phyloP scores from a whole-genome alignment of 2,888 invertebrate genomes.

The Hedychridium roseum region DNA sequence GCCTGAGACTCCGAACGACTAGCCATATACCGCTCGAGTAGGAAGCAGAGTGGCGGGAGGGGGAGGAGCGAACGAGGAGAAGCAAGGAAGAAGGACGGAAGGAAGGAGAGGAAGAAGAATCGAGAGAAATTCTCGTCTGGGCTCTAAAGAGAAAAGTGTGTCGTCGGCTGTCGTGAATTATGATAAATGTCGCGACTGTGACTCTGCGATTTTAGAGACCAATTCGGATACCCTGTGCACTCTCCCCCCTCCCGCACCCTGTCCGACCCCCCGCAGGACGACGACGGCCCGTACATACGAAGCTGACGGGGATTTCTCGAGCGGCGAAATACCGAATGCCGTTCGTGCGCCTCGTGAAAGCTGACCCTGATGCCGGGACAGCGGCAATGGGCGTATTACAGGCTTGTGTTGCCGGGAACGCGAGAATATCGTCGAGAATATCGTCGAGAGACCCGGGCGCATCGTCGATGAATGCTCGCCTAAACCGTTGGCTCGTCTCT shows the following conservation, averaged over 20 bases:
- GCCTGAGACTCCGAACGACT: conserved; percentile 45
- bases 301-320: conserved; percentile 7
- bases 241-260: neutral
- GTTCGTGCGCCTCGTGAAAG: conserved; percentile 10
- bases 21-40: conserved; percentile 33
- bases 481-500: too few relatives aligned
- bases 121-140: conserved; percentile 28
- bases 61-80: neutral
- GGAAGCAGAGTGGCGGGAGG: conserved; percentile 13
- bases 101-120: conserved; percentile 7
- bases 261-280: neutral
- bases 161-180: conserved; percentile 52
- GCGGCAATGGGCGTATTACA: too few relatives aligned
- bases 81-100: conserved; percentile 5
- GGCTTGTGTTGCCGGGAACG: too few relatives aligned
- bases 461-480: too few relatives aligned
- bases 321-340: conserved; percentile 27
- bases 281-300: too few relatives aligned
- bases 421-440: too few relatives aligned
- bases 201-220: conserved; percentile 45
- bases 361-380: conserved; percentile 24
- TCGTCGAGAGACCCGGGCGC: too few relatives aligned
- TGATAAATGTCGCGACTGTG: conserved; percentile 52
- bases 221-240: conserved; percentile 1
- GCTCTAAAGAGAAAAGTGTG: conserved; percentile 36